A percentile compares a stretch with the other conserved stretches of the same genome.
These are phyloP conservation scores for Drosophila buzzatii DNA, from an alignment of 2,888 invertebrate genomes.

Conservation along the genomic window DNA sequence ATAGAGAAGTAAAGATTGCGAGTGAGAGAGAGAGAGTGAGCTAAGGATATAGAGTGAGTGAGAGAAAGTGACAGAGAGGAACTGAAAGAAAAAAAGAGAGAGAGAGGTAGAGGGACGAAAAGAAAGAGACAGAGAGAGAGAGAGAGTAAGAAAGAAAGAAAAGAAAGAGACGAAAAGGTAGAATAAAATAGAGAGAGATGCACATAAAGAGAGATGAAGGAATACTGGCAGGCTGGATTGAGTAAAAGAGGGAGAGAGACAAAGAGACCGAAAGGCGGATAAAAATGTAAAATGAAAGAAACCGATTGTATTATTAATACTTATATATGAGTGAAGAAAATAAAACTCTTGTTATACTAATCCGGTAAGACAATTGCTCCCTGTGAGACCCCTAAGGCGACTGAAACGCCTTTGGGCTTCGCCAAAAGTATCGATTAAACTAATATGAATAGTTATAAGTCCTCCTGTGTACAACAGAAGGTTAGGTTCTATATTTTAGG, in stretches of 20 bases:
- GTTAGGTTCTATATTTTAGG: no score
- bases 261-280: background rate
- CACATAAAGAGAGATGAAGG: no score
- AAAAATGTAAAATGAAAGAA: background rate
- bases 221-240: no score
- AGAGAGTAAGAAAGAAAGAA: background rate
- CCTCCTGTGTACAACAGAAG: no score
- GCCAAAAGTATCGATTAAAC: no score
- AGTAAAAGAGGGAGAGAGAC: background rate
- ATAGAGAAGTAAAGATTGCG: background rate
- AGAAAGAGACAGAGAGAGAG: background rate
- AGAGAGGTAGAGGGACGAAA: background rate
- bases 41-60: background rate
- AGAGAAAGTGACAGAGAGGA: fast-evolving
- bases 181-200: background rate
- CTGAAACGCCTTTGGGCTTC: no score
- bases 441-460: no score
- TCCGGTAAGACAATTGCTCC: no score
- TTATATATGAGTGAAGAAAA: no score
- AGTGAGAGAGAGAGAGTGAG: background rate
- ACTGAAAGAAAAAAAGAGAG: background rate
- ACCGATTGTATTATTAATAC: no score
- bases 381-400: no score
- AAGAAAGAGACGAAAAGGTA: background rate
- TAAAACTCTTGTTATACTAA: no score